Percentiles rank a stretch among this genome's conserved stretches.
These are phyloP conservation scores for Glyptemys insculpta DNA, from an alignment of 2,797 vertebrate species.

Conservation along the genomic window DNA sequence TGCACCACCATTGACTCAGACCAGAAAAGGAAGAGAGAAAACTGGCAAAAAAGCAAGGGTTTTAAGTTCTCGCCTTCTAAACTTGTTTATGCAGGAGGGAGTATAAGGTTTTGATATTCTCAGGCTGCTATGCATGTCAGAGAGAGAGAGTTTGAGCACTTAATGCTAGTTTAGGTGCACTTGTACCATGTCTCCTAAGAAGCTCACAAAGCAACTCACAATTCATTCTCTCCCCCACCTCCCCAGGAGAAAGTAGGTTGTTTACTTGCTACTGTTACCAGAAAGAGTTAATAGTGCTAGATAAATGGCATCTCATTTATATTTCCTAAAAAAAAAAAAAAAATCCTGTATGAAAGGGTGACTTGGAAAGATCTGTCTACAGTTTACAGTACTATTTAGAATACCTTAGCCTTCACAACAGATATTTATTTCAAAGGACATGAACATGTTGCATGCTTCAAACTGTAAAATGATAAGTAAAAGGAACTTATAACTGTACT, in stretches of 20 bases:
- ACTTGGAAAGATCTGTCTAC: neutral
- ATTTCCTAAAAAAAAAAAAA: neutral
- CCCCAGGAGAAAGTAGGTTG: neutral
- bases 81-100: neutral
- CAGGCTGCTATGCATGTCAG: neutral
- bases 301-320: neutral
- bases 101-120: neutral
- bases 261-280: neutral
- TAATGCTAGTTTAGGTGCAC: neutral
- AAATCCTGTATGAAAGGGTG: neutral
- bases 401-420: neutral
- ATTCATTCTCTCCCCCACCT: neutral
- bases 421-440: slow-evolving; percentile 12
- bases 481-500: neutral
- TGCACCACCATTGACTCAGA: neutral
- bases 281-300: rapidly evolving
- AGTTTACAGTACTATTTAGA: neutral
- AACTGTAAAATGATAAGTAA: neutral
- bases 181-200: neutral
- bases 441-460: neutral
- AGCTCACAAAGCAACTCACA: neutral
- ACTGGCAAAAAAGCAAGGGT: neutral
- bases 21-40: neutral
- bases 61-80: neutral
- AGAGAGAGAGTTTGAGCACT: neutral